Conservation (phyloP, 2,113 vertebrate genomes). For the Microcebus lehilahytsara region DNA sequence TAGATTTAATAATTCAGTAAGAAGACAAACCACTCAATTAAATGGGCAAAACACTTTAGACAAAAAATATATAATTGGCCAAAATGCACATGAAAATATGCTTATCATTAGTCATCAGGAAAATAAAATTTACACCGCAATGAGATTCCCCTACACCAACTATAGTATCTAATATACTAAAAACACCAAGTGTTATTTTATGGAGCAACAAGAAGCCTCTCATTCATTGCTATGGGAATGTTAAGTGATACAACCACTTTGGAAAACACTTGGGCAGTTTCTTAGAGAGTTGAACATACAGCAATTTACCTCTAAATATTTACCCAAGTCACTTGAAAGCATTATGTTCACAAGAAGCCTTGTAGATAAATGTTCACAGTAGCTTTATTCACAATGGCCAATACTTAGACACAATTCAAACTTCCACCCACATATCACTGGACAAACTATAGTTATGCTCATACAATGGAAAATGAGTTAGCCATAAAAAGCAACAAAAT, state of each 20-base stretch:
- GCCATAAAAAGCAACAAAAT: constrained; percentile 14
- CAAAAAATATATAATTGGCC: background rate
- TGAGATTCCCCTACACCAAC: background rate
- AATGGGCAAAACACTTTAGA: background rate
- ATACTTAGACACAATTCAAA: background rate
- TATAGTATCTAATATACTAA: background rate
- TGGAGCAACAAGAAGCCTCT: background rate
- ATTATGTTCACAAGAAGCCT: background rate
- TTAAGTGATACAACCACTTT: background rate
- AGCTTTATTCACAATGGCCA: background rate
- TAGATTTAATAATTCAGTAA: background rate
- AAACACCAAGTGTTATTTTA: background rate
- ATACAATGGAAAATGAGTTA: background rate
- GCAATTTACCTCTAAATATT: background rate
- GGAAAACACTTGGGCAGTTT: constrained; percentile 1
- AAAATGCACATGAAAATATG: constrained; percentile 1
- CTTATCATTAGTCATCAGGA: background rate
- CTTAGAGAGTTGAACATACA: background rate
- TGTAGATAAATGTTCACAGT: background rate
- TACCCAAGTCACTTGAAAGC: background rate
- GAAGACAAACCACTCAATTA: background rate
- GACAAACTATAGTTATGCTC: background rate
- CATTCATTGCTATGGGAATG: background rate
- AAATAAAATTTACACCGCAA: background rate
- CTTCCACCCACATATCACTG: background rate